These are phyloP conservation scores for Aleiodes alternator DNA, from an alignment of 2,888 invertebrate species.

Conservation along the genomic window DNA sequence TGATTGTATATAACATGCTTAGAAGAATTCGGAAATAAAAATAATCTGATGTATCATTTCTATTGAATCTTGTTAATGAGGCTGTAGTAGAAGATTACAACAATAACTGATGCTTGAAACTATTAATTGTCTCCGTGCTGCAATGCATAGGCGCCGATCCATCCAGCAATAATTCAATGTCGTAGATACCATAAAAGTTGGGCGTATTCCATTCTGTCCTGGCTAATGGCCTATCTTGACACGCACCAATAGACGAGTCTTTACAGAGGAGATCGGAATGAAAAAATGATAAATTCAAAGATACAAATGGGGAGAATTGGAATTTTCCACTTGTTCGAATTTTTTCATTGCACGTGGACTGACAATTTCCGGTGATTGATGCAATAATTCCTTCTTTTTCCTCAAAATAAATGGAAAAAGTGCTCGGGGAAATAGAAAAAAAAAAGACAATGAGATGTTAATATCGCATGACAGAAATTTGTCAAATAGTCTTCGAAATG, in stretches of 20 bases:
- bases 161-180: slow-evolving; percentile 21
- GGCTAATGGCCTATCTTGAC: slow-evolving; percentile 2
- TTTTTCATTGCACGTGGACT: neutral
- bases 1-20: neutral
- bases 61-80: slow-evolving; percentile 31
- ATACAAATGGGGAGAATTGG: neutral
- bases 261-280: neutral
- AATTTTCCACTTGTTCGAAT: neutral
- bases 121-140: slow-evolving; percentile 13
- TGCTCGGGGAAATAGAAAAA: neutral
- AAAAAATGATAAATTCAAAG: neutral
- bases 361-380: neutral
- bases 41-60: slow-evolving; percentile 18
- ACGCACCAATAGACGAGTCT: slow-evolving; percentile 9
- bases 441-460: slow-evolving; percentile 18
- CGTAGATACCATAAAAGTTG: slow-evolving; percentile 24
- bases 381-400: neutral
- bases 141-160: slow-evolving; percentile 4
- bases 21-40: slow-evolving; percentile 16
- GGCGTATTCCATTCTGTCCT: neutral
- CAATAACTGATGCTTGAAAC: slow-evolving; percentile 25
- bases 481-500: slow-evolving; percentile 9
- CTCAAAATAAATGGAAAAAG: neutral
- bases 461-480: neutral
- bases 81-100: slow-evolving; percentile 27